These are phyloP conservation scores for Watsonalla cultraria DNA, from an alignment of 2,888 invertebrate genomes.

Conservation along the genomic window DNA sequence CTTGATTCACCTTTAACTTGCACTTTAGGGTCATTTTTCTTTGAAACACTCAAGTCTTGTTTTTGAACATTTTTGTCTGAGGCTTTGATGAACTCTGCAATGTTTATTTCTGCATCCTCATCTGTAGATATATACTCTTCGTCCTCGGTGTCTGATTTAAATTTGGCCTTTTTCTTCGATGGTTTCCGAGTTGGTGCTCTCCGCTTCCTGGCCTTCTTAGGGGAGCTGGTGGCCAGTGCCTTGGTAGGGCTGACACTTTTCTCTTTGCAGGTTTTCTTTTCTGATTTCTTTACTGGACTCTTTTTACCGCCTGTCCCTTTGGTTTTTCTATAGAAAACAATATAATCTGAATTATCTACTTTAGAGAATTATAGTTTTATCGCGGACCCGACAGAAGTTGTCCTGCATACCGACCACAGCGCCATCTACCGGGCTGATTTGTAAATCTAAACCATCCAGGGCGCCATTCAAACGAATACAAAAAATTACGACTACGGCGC, in stretches of 20 bases:
- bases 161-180: background rate
- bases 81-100: background rate
- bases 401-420: no score
- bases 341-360: no score
- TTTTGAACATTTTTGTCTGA: slow-evolving; percentile 11
- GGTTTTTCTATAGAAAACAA: background rate
- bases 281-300: background rate
- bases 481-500: no score
- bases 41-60: slow-evolving; percentile 1
- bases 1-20: background rate
- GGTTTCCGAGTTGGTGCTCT: background rate
- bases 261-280: background rate
- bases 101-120: background rate
- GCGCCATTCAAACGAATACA: no score
- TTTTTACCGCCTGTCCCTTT: background rate
- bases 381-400: no score
- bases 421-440: no score
- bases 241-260: background rate
- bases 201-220: background rate
- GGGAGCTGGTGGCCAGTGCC: background rate
- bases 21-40: slow-evolving; percentile 1
- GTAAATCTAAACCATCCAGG: no score
- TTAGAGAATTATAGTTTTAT: no score
- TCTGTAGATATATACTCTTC: background rate
- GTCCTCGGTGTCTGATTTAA: background rate